Conservation (phyloP, 1,140 invertebrate genomes). For the Hylaeus volcanicus region DNA sequence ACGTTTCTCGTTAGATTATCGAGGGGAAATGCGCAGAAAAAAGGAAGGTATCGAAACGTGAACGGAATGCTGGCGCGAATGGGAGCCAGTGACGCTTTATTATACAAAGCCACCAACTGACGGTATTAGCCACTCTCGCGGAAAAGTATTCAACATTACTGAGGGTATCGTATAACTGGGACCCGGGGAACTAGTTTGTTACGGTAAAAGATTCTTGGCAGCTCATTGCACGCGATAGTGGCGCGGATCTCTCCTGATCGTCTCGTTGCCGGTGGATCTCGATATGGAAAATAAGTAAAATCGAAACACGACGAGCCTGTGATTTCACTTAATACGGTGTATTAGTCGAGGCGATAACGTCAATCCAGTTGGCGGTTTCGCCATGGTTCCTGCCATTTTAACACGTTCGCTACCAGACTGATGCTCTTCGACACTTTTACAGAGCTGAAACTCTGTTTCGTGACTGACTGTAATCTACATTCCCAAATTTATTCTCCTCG, state of each 20-base stretch:
- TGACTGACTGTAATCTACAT: no score
- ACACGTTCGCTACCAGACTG: no score
- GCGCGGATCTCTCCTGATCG: slow-evolving; percentile 32
- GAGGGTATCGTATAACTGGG: slow-evolving; percentile 51
- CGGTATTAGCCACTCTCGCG: slow-evolving; percentile 36
- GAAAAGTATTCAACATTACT: slow-evolving; percentile 51
- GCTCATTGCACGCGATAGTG: slow-evolving; percentile 50
- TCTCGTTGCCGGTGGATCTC: slow-evolving; percentile 32
- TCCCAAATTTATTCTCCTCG: no score
- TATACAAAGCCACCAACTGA: slow-evolving; percentile 39
- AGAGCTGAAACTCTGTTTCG: no score
- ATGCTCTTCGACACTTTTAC: no score
- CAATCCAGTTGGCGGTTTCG: slow-evolving; percentile 19
- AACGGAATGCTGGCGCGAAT: slow-evolving; percentile 22
- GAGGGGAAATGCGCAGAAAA: not conserved
- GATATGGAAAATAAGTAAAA: slow-evolving; percentile 41
- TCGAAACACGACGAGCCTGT: slow-evolving; percentile 15
- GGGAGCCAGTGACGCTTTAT: slow-evolving; percentile 32
- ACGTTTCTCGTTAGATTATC: not conserved
- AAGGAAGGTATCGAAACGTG: slow-evolving; percentile 7
- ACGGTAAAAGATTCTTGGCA: slow-evolving; percentile 58
- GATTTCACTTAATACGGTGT: slow-evolving; percentile 48
- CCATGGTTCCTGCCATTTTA: no score
- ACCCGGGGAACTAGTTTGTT: slow-evolving; percentile 54
- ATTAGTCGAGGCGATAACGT: slow-evolving; percentile 44